These are phyloP conservation scores for Euspilapteryx auroguttella DNA, from an alignment of 2,888 invertebrate genomes.

Conservation along the genomic window DNA sequence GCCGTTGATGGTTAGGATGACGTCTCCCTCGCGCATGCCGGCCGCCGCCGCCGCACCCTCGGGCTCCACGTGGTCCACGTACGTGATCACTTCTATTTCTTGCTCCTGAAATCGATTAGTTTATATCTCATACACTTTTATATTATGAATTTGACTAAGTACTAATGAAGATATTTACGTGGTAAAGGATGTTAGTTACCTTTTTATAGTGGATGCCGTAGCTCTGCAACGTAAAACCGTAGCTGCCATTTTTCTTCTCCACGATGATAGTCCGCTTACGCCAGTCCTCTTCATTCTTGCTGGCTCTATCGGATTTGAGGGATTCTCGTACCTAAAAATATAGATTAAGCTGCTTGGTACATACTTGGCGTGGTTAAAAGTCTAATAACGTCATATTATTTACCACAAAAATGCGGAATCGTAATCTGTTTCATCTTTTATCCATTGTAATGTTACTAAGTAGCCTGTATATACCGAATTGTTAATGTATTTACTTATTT, in stretches of 20 bases:
- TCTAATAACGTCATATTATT: too few species aligned
- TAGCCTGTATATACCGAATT: too few species aligned
- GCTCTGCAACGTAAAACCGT: constrained; percentile 95
- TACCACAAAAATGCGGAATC: too few species aligned
- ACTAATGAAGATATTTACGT: too few species aligned
- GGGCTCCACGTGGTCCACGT: constrained; percentile 93
- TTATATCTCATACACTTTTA: neutral
- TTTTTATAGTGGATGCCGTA: constrained; percentile 96
- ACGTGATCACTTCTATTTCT: constrained; percentile 95
- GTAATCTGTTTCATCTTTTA: too few species aligned
- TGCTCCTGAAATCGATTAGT: constrained; percentile 61
- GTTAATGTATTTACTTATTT: too few species aligned
- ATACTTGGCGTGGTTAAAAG: too few species aligned
- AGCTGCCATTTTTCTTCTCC: constrained; percentile 86
- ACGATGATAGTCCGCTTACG: constrained; percentile 88
- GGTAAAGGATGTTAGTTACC: too few species aligned
- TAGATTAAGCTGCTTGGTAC: too few species aligned
- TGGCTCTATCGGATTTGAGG: constrained; percentile 30
- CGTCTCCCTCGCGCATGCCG: constrained; percentile 95
- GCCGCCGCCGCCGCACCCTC: constrained; percentile 91
- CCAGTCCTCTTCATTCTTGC: constrained; percentile 74
- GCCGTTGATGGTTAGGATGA: constrained; percentile 96
- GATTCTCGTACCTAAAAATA: constrained; percentile 33
- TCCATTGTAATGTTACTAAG: too few species aligned
- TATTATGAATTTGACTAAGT: neutral